These are phyloP conservation scores for Sardina pilchardus DNA, from an alignment of 2,113 vertebrate genomes.

Conservation along the genomic window DNA sequence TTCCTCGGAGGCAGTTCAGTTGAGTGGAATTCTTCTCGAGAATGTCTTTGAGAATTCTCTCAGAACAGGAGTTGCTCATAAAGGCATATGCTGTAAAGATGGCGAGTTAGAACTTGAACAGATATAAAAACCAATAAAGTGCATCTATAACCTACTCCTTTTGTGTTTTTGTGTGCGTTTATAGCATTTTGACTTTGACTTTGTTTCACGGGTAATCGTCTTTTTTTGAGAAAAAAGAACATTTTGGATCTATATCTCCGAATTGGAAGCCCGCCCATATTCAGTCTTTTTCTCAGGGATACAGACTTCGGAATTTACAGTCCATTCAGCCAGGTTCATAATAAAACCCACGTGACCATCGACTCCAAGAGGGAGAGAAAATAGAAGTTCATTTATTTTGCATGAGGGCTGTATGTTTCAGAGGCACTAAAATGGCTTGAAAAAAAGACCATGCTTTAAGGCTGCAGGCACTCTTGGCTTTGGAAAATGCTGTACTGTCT, in stretches of 20 bases:
- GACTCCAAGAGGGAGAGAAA: constrained; percentile 6
- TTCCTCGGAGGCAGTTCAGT: background rate
- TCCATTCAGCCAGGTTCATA: constrained; percentile 23
- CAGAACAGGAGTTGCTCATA: background rate
- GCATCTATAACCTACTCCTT: background rate
- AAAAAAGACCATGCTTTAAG: background rate
- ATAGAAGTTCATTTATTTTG: constrained; percentile 37
- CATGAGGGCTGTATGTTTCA: constrained; percentile 22
- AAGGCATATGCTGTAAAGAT: background rate
- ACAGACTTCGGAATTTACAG: constrained; percentile 39
- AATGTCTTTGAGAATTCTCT: background rate
- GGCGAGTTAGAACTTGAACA: background rate
- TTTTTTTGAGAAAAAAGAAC: background rate
- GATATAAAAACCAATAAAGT: background rate
- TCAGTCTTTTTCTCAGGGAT: constrained; percentile 18
- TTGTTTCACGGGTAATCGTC: background rate
- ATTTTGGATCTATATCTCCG: background rate
- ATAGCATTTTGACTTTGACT: background rate
- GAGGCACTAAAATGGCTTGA: constrained; percentile 8
- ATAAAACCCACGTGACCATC: constrained; percentile 33
- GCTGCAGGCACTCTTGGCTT: background rate
- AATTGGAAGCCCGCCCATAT: background rate
- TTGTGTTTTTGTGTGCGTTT: background rate
- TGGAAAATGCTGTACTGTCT: background rate
- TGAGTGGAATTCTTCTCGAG: background rate